A percentile compares a stretch with the other conserved stretches of the same genome.
Evolutionary conservation across 1,140 invertebrate genomes (phyloP).

Genomic region (Drosophila ogumai): DNA sequence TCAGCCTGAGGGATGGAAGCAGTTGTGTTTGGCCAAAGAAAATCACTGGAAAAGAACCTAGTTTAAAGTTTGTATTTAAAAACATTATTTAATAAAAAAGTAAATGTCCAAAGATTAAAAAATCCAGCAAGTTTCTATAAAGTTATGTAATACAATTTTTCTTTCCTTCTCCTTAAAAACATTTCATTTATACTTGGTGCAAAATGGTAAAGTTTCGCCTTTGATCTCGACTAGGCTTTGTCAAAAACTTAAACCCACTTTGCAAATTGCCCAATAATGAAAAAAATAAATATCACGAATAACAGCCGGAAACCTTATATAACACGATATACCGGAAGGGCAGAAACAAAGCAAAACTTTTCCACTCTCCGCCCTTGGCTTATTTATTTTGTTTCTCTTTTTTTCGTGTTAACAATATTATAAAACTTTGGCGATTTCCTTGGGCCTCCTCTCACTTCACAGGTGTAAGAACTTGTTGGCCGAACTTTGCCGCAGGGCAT

Average conservation of each 20-base stretch:
- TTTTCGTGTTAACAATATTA: conserved; percentile 76
- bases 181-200: conserved; percentile 1
- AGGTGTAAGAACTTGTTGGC: conserved; percentile 75
- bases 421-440: conserved; percentile 72
- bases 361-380: conserved; percentile 49
- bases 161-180: not conserved
- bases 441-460: conserved; percentile 46
- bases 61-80: not conserved
- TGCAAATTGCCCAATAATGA: conserved; percentile 77
- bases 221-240: conserved; percentile 56
- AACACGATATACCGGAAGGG: conserved; percentile 55
- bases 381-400: conserved; percentile 18
- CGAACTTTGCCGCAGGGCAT: conserved; percentile 45
- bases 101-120: not conserved
- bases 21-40: not conserved
- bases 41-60: not conserved
- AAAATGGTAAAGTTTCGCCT: conserved; percentile 33
- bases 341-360: conserved; percentile 72
- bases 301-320: conserved; percentile 57
- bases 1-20: not conserved
- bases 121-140: not conserved
- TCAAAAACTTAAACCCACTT: conserved; percentile 72
- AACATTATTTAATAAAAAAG: not conserved
- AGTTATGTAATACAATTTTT: not conserved
- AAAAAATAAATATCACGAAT: conserved; percentile 52